These are phyloP conservation scores for Xanthorhoe spadicearia DNA, from an alignment of 2,888 invertebrate genomes.

Conservation along the genomic window DNA sequence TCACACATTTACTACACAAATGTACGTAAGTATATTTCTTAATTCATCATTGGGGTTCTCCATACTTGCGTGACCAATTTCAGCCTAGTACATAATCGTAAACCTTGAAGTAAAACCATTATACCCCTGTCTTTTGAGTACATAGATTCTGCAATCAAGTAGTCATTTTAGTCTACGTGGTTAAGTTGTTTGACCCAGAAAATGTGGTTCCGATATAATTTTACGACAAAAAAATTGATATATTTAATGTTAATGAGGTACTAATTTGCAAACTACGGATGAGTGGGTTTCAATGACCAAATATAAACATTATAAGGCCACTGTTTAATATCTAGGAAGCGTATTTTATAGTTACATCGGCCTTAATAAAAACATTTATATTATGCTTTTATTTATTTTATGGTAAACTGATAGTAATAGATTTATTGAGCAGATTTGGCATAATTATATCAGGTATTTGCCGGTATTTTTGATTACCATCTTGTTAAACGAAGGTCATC, in stretches of 20 bases:
- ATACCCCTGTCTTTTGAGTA: neutral
- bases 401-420: neutral
- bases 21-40: neutral
- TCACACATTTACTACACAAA: neutral
- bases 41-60: neutral
- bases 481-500: neutral
- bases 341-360: neutral
- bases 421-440: neutral
- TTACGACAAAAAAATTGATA: neutral
- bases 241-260: neutral
- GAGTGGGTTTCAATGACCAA: neutral
- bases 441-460: constrained; percentile 2
- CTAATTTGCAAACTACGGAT: neutral
- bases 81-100: neutral
- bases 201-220: neutral
- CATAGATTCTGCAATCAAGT: neutral
- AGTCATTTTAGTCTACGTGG: neutral
- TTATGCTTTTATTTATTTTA: neutral
- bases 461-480: neutral
- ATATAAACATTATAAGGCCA: neutral
- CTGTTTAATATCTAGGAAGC: neutral
- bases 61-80: neutral
- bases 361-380: neutral
- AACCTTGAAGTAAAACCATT: neutral
- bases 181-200: constrained; percentile 1